Base-by-base conservation (phyloP, 2,888 invertebrate species). In the Smittia aterrima region DNA sequence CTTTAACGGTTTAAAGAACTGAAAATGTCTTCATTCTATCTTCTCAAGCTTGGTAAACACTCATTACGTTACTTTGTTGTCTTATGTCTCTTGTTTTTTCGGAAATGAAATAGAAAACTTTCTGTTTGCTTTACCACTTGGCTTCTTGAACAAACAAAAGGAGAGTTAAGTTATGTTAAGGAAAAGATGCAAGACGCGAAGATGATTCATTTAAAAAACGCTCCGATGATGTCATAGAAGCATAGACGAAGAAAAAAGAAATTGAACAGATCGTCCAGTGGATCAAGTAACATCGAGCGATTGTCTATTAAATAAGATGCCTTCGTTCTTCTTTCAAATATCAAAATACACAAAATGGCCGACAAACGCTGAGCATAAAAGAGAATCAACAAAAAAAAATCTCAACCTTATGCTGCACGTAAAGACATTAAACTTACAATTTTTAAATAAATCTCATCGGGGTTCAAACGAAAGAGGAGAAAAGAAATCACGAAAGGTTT, bases 1-100 rank as follows among this genome's bases (percentile, higher is more conserved):
- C 16, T 58, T 72, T 72, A 72, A 72, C 72, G 32, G 72, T 72
- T 53, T 53, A 70, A 53, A 53, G 25, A n/a, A 24, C 20, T 47
- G 70, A 62, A 72, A 72, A 62, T 72, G 58, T 72, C 72, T 72
- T 71, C 71, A 71, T 71, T 25, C 18, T n/a, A n/a, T n/a, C 53
- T 1, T 47, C 11, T 16, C 13, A 20, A 2, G 58, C 58, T 2
- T 22, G 32, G 58, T 22, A 58, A 58, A 58, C 58, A 58, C 18
- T 58, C 7, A 58, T 58, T 58, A 58, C 58, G 58, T 58, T 47
- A 47, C 13, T 4, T 47, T 58, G 47, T 47, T 13, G 47, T 32
- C 32, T 9, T 9, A 32, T 32, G 13, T 25, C 24, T 1, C 62
- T 32, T 67, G 32, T 67, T 40, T 18, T 67, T 67, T 40, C 22